These are phyloP conservation scores for Zophobas morio DNA, from an alignment of 1,140 invertebrate genomes.

Conservation along the genomic window DNA sequence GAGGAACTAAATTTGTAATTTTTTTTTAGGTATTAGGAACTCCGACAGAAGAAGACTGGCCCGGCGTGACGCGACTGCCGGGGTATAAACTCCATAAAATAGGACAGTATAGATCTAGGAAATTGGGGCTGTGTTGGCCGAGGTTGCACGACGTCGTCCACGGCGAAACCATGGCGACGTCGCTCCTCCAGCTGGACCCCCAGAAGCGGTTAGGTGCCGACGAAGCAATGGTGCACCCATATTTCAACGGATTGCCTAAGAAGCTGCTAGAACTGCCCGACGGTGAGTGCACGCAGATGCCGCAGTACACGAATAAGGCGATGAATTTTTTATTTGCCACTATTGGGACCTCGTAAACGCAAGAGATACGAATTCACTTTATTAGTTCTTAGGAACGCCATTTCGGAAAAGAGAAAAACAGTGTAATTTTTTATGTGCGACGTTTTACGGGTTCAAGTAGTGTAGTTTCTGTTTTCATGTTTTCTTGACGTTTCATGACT, in stretches of 20 bases:
- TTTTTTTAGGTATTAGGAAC: constrained; percentile 84
- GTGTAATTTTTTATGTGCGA: no score
- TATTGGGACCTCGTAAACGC: background rate
- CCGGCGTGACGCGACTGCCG: constrained; percentile 87
- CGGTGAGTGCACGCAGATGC: constrained; percentile 73
- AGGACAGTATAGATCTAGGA: constrained; percentile 81
- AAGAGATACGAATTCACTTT: no score
- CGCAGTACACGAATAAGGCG: background rate
- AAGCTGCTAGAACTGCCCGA: constrained; percentile 92
- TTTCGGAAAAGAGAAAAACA: no score
- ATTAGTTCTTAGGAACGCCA: no score
- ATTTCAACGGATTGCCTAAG: constrained; percentile 90
- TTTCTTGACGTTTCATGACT: no score
- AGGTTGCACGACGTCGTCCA: constrained; percentile 88
- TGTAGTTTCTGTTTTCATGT: no score
- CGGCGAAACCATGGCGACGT: constrained; percentile 89
- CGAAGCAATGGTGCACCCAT: constrained; percentile 89
- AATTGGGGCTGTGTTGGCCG: constrained; percentile 89
- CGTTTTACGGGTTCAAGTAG: no score
- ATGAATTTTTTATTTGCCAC: background rate
- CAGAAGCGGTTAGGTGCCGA: constrained; percentile 88
- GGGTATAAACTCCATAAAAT: constrained; percentile 89
- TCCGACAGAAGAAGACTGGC: constrained; percentile 92
- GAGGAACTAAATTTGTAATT: no score
- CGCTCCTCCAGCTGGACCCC: constrained; percentile 91